Evolutionary conservation across 2,888 invertebrate genomes (phyloP).

Genomic region (Leucoptera coffeella): DNA sequence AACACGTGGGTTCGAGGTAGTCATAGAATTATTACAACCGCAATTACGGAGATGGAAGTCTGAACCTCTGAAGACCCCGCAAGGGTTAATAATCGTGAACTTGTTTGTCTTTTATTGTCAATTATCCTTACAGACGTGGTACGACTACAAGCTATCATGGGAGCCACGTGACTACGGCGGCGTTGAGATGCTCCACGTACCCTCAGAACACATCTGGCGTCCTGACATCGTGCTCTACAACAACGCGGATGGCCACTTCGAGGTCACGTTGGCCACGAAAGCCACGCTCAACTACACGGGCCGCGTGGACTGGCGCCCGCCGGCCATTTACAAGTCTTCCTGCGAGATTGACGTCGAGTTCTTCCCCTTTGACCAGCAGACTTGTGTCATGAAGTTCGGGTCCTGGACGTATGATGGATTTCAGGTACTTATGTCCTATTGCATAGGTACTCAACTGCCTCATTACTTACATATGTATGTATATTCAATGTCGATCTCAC

Average conservation of each 20-base stretch:
- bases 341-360: conserved; percentile 90
- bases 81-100: too few species aligned
- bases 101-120: too few species aligned
- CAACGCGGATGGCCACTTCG: conserved; percentile 89
- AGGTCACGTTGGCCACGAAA: conserved; percentile 85
- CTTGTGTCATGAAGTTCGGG: conserved; percentile 88
- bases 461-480: too few species aligned
- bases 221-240: conserved; percentile 94
- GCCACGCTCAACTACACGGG: conserved; percentile 85
- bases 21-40: too few species aligned
- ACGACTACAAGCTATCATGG: conserved; percentile 92
- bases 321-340: conserved; percentile 92
- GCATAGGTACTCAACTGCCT: too few species aligned
- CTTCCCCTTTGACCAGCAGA: conserved; percentile 91
- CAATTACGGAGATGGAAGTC: too few species aligned
- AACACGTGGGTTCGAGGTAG: too few species aligned
- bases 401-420: conserved; percentile 95
- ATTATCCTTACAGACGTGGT: conserved; percentile 70
- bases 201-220: conserved; percentile 94
- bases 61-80: neutral
- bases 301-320: conserved; percentile 90
- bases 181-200: conserved; percentile 91
- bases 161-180: conserved; percentile 93
- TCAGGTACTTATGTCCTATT: too few species aligned
- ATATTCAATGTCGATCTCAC: too few species aligned